Conservation (phyloP, 2,888 invertebrate genomes). For the Aphidoletes aphidimyza region DNA sequence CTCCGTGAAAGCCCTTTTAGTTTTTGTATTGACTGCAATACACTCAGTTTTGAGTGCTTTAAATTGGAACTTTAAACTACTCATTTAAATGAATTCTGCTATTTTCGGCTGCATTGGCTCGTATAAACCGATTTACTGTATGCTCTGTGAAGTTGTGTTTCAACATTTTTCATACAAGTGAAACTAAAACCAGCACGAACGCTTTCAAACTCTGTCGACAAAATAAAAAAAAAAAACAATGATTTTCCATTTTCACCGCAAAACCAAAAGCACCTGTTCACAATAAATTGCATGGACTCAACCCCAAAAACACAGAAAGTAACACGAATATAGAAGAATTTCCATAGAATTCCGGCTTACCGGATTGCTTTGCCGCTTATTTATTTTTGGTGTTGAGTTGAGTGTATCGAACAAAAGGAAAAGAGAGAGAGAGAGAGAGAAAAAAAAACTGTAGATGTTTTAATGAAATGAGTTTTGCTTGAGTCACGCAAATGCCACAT, state of each 20-base stretch:
- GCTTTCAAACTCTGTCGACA: neutral
- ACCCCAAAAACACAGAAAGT: too few species aligned
- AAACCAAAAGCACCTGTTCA: neutral
- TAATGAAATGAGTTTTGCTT: constrained; percentile 14
- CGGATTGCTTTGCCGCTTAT: too few species aligned
- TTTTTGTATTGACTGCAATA: neutral
- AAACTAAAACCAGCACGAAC: neutral
- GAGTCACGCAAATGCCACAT: neutral
- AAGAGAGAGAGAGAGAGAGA: neutral
- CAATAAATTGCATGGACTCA: neutral
- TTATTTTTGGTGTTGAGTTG: neutral
- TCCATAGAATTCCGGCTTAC: too few species aligned
- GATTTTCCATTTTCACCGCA: neutral
- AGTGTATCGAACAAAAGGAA: neutral
- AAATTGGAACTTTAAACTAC: too few species aligned
- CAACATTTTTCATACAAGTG: neutral
- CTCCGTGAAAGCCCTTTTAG: neutral
- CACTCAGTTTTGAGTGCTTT: too few species aligned
- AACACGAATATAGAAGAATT: too few species aligned
- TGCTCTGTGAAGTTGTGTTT: too few species aligned
- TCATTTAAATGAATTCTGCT: too few species aligned
- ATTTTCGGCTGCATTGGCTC: too few species aligned
- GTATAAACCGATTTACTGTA: too few species aligned
- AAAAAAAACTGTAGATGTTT: too few species aligned
- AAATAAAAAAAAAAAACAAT: neutral